These are phyloP conservation scores for Gavialis gangeticus DNA, from an alignment of 2,113 vertebrate species.

Conservation along the genomic window DNA sequence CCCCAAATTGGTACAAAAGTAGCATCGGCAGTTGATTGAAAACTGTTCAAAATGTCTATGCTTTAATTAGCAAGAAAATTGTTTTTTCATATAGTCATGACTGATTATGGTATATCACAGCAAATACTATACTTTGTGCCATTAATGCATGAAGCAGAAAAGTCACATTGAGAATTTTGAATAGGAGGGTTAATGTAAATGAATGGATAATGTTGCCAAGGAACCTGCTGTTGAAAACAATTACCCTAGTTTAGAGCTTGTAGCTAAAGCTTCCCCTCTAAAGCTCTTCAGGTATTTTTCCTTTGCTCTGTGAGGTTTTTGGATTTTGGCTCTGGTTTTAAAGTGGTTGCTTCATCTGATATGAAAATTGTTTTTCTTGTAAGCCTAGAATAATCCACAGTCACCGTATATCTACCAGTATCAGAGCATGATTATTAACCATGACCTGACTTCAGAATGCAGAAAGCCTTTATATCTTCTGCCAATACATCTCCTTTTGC, in stretches of 20 bases:
- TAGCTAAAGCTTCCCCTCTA: neutral
- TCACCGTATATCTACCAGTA: neutral
- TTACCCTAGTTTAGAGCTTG: neutral
- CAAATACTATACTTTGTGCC: neutral
- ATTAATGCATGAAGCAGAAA: neutral
- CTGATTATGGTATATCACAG: neutral
- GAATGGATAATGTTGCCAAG: neutral
- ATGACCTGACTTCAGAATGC: constrained; percentile 27
- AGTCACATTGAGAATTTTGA: neutral
- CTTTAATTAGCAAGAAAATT: neutral
- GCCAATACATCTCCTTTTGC: constrained; percentile 2
- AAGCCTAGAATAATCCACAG: constrained; percentile 27
- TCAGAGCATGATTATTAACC: constrained; percentile 8
- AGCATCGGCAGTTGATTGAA: neutral
- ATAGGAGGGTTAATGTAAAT: neutral
- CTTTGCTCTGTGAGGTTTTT: constrained; percentile 28
- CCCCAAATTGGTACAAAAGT: neutral
- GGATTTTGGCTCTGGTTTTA: constrained; percentile 40
- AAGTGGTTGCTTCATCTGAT: constrained; percentile 25
- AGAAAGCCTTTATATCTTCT: neutral
- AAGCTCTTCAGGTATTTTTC: constrained; percentile 36
- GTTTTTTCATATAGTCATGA: neutral
- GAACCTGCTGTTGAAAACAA: constrained; percentile 19
- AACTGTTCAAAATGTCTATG: neutral
- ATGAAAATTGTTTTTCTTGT: neutral